Percentiles rank a stretch among this genome's conserved stretches.
These are phyloP conservation scores for Dendrolimus pini DNA, from an alignment of 2,888 invertebrate genomes.

Conservation along the genomic window DNA sequence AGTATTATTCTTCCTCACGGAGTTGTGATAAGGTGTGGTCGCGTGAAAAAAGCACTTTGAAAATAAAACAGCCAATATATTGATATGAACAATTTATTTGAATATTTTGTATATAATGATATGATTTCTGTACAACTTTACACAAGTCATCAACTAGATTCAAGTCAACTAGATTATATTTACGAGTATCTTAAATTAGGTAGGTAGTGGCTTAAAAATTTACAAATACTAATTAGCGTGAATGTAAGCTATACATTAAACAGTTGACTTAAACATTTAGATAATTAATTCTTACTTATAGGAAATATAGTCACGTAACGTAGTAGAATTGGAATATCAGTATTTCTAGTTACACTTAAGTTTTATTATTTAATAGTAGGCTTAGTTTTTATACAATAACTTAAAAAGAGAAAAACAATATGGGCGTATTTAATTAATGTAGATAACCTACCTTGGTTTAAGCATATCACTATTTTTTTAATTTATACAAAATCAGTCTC, in stretches of 20 bases:
- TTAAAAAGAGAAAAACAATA: conserved; percentile 32
- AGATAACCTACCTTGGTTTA: conserved; percentile 47
- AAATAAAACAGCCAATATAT: conserved; percentile 29
- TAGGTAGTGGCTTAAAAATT: conserved; percentile 69
- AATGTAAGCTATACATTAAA: conserved; percentile 64
- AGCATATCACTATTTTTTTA: conserved; percentile 60
- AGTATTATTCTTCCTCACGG: too few relatives aligned
- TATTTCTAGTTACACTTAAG: conserved; percentile 40
- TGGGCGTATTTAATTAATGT: conserved; percentile 14
- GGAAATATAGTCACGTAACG: conserved; percentile 62
- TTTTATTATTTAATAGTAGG: conserved; percentile 21
- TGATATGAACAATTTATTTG: conserved; percentile 75
- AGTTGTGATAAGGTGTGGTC: too few relatives aligned
- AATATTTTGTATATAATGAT: conserved; percentile 72
- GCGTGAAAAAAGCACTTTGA: conserved; percentile 1
- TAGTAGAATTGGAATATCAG: conserved; percentile 60
- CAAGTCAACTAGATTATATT: conserved; percentile 68
- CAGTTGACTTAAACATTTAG: conserved; percentile 50
- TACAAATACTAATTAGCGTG: conserved; percentile 59
- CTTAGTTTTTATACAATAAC: conserved; percentile 24
- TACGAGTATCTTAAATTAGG: conserved; percentile 69
- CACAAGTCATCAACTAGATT: conserved; percentile 71
- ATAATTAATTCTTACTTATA: conserved; percentile 46
- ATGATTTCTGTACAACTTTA: conserved; percentile 76
- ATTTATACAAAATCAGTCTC: conserved; percentile 73